Conservation (phyloP, 2,113 vertebrate species). For the Thermophis baileyi region DNA sequence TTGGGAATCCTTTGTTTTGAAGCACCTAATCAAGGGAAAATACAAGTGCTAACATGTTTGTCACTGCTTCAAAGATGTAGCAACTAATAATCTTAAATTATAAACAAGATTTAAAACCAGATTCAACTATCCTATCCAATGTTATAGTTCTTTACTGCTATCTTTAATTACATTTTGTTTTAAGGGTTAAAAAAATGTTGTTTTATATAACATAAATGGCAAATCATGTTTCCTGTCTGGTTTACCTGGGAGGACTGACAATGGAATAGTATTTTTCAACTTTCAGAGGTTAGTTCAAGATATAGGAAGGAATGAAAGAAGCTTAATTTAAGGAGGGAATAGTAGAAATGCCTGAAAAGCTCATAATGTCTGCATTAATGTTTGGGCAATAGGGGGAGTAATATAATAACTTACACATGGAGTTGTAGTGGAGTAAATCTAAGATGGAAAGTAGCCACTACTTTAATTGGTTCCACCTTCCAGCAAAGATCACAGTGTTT, state of each 20-base stretch:
- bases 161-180: background rate
- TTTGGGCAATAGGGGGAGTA: background rate
- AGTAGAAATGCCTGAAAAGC: background rate
- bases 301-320: background rate
- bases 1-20: conserved; percentile 39
- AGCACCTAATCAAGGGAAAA: conserved; percentile 52
- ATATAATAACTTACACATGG: background rate
- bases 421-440: background rate
- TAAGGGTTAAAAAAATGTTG: background rate
- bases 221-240: background rate
- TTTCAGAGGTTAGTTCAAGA: background rate
- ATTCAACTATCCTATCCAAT: background rate
- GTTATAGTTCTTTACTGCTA: background rate
- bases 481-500: background rate
- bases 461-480: background rate
- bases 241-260: background rate
- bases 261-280: background rate
- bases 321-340: background rate
- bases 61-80: conserved; percentile 21
- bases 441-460: background rate
- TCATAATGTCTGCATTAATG: background rate
- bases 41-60: conserved; percentile 44
- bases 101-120: conserved; percentile 4
- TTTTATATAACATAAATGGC: background rate
- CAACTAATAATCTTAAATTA: conserved; percentile 19